phyloP scores from a whole-genome alignment of 1,140 invertebrate species.

The Apocrypta bakeri region DNA sequence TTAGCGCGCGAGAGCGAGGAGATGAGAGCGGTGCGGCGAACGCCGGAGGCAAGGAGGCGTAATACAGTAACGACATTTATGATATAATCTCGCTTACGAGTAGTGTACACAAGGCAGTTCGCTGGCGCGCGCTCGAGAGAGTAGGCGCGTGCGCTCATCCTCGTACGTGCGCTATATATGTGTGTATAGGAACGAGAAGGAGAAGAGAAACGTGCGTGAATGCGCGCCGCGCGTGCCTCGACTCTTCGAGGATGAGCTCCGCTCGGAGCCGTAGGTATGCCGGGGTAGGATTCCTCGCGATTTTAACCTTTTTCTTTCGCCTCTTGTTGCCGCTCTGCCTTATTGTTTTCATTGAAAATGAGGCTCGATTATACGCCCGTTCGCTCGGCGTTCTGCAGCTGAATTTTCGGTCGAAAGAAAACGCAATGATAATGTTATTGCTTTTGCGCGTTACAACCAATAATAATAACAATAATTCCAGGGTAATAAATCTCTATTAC shows the following conservation, averaged over 20 bases:
- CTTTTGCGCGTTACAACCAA: no score
- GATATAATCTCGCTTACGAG: constrained; percentile 67
- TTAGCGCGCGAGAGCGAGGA: background rate
- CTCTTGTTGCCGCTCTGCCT: no score
- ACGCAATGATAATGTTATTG: background rate
- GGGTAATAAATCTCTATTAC: constrained; percentile 42
- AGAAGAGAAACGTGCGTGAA: constrained; percentile 19
- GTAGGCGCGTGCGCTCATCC: constrained; percentile 17
- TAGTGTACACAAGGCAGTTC: constrained; percentile 40
- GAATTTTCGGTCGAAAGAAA: no score
- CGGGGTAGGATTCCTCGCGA: background rate
- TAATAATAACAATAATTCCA: no score
- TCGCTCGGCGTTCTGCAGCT: background rate
- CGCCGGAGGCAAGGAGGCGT: constrained; percentile 53
- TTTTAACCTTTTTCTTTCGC: background rate
- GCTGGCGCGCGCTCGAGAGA: background rate
- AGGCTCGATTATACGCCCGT: background rate
- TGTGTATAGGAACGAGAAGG: background rate
- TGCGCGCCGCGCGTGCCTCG: constrained; percentile 7
- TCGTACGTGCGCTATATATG: background rate
- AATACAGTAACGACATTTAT: constrained; percentile 69
- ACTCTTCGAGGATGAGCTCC: background rate
- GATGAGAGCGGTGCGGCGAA: background rate
- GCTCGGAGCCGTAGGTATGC: background rate
- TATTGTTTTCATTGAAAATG: background rate